Evolutionary conservation across 2,797 vertebrate species (phyloP).

Genomic region (Moxostoma hubbsi): DNA sequence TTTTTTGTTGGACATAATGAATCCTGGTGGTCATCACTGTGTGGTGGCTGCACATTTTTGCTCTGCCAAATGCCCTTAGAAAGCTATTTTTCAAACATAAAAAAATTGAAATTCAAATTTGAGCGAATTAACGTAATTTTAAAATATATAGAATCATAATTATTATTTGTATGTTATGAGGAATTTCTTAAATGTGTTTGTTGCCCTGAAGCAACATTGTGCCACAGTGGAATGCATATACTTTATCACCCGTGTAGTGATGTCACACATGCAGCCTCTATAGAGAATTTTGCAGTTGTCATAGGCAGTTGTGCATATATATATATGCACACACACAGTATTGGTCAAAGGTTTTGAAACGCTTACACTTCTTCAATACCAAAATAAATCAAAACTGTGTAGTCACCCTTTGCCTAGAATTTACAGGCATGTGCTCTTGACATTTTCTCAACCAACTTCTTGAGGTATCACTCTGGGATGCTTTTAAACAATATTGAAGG

Average conservation of each 20-base stretch:
- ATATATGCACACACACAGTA: too few species aligned
- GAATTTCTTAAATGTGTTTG: conserved; percentile 27
- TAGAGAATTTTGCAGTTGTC: background rate
- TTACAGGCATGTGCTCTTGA: too few species aligned
- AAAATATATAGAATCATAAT: conserved; percentile 3
- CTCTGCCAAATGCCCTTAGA: background rate
- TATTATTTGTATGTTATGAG: conserved; percentile 35
- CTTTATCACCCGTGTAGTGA: background rate
- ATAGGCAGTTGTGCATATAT: too few species aligned
- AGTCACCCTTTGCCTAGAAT: too few species aligned
- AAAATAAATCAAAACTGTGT: too few species aligned
- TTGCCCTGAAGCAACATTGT: conserved; percentile 2
- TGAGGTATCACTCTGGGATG: too few species aligned
- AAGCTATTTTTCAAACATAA: background rate
- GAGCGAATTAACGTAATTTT: conserved; percentile 14
- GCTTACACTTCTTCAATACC: too few species aligned
- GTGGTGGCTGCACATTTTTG: background rate
- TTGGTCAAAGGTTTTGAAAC: too few species aligned
- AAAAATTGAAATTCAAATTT: conserved; percentile 11
- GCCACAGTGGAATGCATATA: conserved; percentile 3
- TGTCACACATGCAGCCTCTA: background rate
- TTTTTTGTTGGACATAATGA: background rate
- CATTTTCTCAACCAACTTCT: too few species aligned
- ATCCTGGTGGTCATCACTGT: background rate
- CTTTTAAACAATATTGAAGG: too few species aligned